Conservation (phyloP, 2,797 vertebrate species). For the Brachyalestes nurse region DNA sequence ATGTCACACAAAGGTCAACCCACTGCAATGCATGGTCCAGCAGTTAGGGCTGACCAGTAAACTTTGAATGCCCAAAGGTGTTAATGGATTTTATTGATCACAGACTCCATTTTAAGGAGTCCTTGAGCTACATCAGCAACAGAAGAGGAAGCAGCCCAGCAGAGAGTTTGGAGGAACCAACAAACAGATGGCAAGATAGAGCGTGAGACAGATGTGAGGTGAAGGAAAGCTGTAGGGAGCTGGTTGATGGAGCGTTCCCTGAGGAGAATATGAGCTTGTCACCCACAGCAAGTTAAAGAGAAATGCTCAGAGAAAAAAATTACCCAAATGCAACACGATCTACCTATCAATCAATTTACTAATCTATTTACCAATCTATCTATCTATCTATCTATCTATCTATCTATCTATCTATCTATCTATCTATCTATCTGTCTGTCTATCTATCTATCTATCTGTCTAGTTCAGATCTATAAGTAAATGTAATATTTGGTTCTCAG, state of each 20-base stretch:
- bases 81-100: slow-evolving; percentile 1
- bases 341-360: too few species aligned
- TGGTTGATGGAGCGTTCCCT: slow-evolving; percentile 45
- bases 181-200: slow-evolving; percentile 29
- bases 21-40: not conserved
- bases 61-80: not conserved
- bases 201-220: slow-evolving; percentile 6
- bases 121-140: slow-evolving; percentile 25
- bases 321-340: not conserved
- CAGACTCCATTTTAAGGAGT: not conserved
- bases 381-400: too few species aligned
- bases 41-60: not conserved
- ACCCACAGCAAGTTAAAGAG: slow-evolving; percentile 18
- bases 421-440: too few species aligned
- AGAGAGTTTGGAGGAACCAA: slow-evolving; percentile 45
- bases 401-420: too few species aligned
- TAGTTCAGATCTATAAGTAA: too few species aligned
- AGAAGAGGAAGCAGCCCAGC: slow-evolving; percentile 7
- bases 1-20: slow-evolving; percentile 10
- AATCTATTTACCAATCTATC: not conserved
- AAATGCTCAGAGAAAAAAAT: slow-evolving; percentile 5
- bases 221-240: slow-evolving; percentile 45
- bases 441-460: too few species aligned
- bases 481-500: too few species aligned
- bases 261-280: slow-evolving; percentile 1